A percentile compares a stretch with the other conserved stretches of the same genome.
Evolutionary conservation across 2,888 invertebrate species (phyloP).

Genomic region (Chloroclystis v-ata): DNA sequence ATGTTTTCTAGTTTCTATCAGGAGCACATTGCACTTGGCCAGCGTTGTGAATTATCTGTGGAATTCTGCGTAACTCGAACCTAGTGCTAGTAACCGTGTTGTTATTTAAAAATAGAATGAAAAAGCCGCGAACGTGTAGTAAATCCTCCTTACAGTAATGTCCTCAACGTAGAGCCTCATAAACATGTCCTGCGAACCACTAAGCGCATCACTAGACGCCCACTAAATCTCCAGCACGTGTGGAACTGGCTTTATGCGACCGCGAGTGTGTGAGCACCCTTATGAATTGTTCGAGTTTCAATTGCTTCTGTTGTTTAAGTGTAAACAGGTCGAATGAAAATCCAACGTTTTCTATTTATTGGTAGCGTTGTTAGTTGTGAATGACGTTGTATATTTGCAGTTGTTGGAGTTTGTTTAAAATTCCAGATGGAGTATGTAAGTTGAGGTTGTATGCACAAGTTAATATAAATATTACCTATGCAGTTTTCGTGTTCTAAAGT

Average conservation of each 20-base stretch:
- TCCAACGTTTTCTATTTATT: background rate
- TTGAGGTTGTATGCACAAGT: too few species aligned
- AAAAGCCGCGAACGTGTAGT: background rate
- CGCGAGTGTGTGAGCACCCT: constrained; percentile 26
- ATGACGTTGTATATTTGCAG: background rate
- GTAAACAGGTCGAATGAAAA: constrained; percentile 3
- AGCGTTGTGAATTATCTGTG: too few species aligned
- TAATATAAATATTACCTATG: too few species aligned
- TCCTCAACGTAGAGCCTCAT: constrained; percentile 23
- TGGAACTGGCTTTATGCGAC: constrained; percentile 29
- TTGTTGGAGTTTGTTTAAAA: background rate
- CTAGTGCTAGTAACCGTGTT: too few species aligned
- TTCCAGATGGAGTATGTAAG: background rate
- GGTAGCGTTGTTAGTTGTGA: background rate
- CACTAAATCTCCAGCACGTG: constrained; percentile 31
- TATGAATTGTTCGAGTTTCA: constrained; percentile 24
- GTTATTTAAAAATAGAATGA: constrained; percentile 3
- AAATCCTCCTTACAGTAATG: constrained; percentile 7
- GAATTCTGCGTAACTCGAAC: too few species aligned
- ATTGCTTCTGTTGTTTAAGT: constrained; percentile 21
- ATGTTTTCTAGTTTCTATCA: too few species aligned
- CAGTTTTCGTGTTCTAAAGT: too few species aligned
- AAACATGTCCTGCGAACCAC: constrained; percentile 20
- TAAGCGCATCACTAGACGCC: constrained; percentile 22
- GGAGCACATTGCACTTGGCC: too few species aligned